Conservation (phyloP, 2,888 invertebrate genomes). For the Nephrotoma flavescens region DNA sequence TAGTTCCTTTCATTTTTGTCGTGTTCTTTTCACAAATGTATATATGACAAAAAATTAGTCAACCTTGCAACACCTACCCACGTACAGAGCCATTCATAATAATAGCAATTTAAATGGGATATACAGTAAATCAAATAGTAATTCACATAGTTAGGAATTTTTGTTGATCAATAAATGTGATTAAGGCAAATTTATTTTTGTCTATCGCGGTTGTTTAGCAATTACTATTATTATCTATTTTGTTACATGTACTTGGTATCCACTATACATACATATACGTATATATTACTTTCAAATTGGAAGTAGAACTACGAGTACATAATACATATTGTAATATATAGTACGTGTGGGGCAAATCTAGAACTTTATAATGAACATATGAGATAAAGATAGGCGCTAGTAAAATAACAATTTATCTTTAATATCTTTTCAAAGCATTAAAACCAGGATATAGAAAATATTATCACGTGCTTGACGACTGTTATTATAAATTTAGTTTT, state of each 20-base stretch:
- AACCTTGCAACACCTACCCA: not conserved
- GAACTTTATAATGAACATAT: no score
- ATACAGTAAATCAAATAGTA: not conserved
- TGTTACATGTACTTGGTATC: not conserved
- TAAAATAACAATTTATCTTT: not conserved
- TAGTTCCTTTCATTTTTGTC: not conserved
- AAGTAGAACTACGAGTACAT: not conserved
- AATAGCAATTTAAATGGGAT: not conserved
- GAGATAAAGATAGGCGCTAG: no score
- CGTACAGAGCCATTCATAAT: not conserved
- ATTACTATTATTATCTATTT: not conserved
- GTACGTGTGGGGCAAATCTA: no score
- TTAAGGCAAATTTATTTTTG: not conserved
- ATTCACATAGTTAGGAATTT: not conserved
- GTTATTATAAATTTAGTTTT: not conserved
- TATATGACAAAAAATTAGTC: not conserved
- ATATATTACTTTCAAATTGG: not conserved
- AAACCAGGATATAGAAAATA: not conserved
- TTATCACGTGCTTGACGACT: not conserved
- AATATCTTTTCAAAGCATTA: not conserved
- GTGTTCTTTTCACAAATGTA: not conserved
- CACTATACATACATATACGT: not conserved
- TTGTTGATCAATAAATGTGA: not conserved
- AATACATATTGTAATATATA: no score
- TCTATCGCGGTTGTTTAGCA: not conserved